A percentile compares a stretch with the other conserved stretches of the same genome.
phyloP scores from a whole-genome alignment of 1,140 invertebrate species.

The Brachionus rotundiformis region DNA sequence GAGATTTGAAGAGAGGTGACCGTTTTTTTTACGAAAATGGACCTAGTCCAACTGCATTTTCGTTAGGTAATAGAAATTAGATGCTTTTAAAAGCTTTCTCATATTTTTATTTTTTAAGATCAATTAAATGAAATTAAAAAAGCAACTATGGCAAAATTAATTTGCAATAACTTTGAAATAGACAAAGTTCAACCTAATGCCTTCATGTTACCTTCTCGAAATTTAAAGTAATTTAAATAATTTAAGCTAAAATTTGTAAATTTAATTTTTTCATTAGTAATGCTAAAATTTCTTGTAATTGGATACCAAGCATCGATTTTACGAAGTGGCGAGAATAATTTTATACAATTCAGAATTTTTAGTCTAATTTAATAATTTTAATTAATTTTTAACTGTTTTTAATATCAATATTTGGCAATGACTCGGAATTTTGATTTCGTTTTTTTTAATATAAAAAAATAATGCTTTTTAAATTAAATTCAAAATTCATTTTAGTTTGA shows the following conservation, averaged over 20 bases:
- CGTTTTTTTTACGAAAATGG: slow-evolving; percentile 87
- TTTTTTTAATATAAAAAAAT: background rate
- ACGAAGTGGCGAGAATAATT: slow-evolving; percentile 38
- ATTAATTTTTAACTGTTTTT: background rate
- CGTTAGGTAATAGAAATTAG: background rate
- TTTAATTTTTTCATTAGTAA: slow-evolving; percentile 23
- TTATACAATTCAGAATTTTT: background rate
- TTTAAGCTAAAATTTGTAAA: background rate
- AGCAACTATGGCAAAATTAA: background rate
- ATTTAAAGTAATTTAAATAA: slow-evolving; percentile 27
- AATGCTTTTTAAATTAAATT: background rate
- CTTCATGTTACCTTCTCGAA: background rate
- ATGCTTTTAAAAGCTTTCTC: too few species aligned
- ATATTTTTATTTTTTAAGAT: background rate
- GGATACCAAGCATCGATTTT: slow-evolving; percentile 13
- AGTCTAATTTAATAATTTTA: background rate
- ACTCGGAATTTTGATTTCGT: background rate
- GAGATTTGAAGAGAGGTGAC: slow-evolving; percentile 83
- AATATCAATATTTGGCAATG: background rate
- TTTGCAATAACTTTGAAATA: slow-evolving; percentile 43
- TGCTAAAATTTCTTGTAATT: slow-evolving; percentile 23
- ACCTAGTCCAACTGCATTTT: slow-evolving; percentile 34
- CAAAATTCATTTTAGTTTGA: background rate
- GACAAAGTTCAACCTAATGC: slow-evolving; percentile 23
- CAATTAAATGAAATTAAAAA: slow-evolving; percentile 47